These are phyloP conservation scores for Myotis lucifugus DNA, from an alignment of 2,113 vertebrate species.

Conservation along the genomic window DNA sequence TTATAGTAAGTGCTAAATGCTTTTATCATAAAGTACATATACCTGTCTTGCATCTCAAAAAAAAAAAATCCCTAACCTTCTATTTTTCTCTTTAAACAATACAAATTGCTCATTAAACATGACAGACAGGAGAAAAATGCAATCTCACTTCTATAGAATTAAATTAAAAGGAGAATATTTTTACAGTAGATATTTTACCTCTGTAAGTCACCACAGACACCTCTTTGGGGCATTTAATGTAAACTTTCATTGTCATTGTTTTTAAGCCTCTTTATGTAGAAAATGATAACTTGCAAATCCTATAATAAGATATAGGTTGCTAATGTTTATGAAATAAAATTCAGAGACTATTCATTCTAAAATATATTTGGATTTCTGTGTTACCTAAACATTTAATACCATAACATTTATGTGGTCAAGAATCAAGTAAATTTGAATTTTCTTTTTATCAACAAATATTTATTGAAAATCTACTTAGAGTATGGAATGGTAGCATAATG, in stretches of 20 bases:
- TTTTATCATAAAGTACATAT: not conserved
- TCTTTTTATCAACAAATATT: not conserved
- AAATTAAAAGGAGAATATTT: not conserved
- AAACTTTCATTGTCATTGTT: not conserved
- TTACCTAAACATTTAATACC: not conserved
- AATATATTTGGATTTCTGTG: not conserved
- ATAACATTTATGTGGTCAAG: not conserved
- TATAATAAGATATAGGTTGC: constrained; percentile 11
- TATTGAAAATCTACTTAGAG: not conserved
- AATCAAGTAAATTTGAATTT: constrained; percentile 9
- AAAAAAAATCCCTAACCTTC: not conserved
- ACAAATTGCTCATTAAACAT: not conserved
- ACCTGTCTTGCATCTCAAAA: not conserved
- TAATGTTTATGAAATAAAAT: not conserved
- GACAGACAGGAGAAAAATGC: not conserved
- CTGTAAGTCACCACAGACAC: not conserved
- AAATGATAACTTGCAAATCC: constrained; percentile 38
- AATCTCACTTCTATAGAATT: not conserved
- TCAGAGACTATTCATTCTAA: not conserved
- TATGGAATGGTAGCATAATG: not conserved
- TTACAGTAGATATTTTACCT: not conserved
- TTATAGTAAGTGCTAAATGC: fast-evolving
- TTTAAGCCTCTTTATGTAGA: constrained; percentile 15
- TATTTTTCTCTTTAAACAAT: constrained; percentile 25
- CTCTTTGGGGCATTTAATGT: not conserved